phyloP scores from a whole-genome alignment of 2,888 invertebrate genomes.

The Emmelina monodactyla region DNA sequence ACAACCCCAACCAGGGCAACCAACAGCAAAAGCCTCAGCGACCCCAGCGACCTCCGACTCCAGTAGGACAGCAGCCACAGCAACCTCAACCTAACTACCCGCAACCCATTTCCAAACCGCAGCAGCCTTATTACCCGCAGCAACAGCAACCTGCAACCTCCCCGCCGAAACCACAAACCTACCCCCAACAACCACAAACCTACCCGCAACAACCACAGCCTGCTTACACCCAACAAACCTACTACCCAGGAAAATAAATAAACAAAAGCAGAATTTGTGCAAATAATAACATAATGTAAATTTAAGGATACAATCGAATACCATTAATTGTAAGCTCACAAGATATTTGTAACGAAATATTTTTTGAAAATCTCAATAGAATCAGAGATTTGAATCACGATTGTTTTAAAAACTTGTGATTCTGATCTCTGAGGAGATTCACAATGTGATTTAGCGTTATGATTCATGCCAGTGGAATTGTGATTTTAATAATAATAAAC shows the following conservation, averaged over 20 bases:
- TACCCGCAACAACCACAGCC: conserved; percentile 15
- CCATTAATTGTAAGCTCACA: neutral
- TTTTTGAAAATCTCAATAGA: neutral
- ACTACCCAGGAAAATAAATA: conserved; percentile 18
- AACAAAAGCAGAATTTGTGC: too few species aligned
- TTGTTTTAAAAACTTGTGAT: conserved; percentile 42
- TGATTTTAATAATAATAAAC: too few species aligned
- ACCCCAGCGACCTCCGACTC: neutral
- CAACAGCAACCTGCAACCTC: conserved; percentile 7
- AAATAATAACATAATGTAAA: neutral
- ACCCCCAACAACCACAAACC: neutral
- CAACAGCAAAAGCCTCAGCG: neutral
- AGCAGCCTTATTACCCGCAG: conserved; percentile 17
- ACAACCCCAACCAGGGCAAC: neutral
- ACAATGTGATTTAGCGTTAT: conserved; percentile 30
- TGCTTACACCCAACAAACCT: conserved; percentile 8
- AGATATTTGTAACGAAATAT: too few species aligned
- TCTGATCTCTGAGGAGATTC: conserved; percentile 35
- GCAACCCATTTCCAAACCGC: conserved; percentile 7
- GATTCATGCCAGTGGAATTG: conserved; percentile 28
- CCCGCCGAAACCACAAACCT: too few species aligned
- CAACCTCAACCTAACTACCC: too few species aligned
- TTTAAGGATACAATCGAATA: neutral
- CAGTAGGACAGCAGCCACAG: too few species aligned
- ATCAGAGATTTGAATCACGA: conserved; percentile 49